Evolutionary conservation across 2,113 vertebrate genomes (phyloP).

Genomic region (Spermophilus dauricus): DNA sequence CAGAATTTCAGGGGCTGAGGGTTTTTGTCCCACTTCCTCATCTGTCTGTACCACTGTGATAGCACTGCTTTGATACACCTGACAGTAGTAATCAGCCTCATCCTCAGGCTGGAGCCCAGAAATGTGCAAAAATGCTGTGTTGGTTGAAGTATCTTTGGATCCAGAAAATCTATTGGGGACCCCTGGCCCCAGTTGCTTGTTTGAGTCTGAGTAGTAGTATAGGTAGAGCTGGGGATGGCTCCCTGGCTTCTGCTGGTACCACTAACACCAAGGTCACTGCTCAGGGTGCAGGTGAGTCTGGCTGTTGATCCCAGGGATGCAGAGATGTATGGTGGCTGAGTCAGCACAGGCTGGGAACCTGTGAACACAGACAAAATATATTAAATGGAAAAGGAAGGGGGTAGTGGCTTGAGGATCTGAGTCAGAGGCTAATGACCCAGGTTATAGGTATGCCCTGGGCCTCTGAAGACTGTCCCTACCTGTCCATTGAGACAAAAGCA

Average conservation of each 20-base stretch:
- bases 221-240: not conserved
- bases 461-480: rapidly evolving
- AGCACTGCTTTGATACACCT: rapidly evolving
- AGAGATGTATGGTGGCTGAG: not conserved
- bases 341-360: not conserved
- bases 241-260: not conserved
- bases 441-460: rapidly evolving
- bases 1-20: no score
- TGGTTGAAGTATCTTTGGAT: not conserved
- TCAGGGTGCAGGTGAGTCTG: not conserved
- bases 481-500: not conserved
- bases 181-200: not conserved
- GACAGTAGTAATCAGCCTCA: not conserved
- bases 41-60: not conserved
- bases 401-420: not conserved
- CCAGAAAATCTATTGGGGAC: not conserved
- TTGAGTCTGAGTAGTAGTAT: not conserved
- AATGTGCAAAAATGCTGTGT: not conserved
- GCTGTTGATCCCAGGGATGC: not conserved
- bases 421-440: not conserved
- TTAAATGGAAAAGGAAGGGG: not conserved
- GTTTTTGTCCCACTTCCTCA: not conserved
- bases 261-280: not conserved
- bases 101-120: not conserved
- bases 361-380: not conserved